Base-by-base conservation (phyloP, 2,888 invertebrate species). In the Acanthococcus lagerstroemiae region DNA sequence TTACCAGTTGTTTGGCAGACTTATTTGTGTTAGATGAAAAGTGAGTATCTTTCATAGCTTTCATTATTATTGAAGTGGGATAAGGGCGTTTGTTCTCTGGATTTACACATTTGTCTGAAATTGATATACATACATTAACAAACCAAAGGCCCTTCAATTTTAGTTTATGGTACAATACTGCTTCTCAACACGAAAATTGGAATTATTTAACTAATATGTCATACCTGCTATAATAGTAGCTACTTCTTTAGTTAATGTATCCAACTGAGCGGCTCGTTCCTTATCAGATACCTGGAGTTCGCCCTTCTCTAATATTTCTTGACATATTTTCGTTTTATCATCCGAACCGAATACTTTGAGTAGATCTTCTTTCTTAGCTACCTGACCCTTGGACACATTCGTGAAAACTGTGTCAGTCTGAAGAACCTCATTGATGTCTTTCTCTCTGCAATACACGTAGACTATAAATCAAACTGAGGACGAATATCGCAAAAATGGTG, bases 281-380 rank as follows among this genome's bases (percentile, higher is more conserved):
- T 96, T 96, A 73, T 99, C 99, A 0, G 97, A 95, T 0, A 99
- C 92, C 78, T 99, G 99, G 21, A 99, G 80, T 77, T 99, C 97
- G 1, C 97, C 97, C 76, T 97, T 96, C 50, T 85, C 84, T 63
- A 97, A 80, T 73, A 99, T 96, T 78, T 88, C 85, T 74, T 93
- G 89, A 76, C 96, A 96, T 70, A 97, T 90, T 79, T 94, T 92
- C 1, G 91, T 88, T 72, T 90, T 88, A 74, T 97, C 86, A 56
- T 93, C 90, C 70, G 84, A 92, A 0, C 87, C 89, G 78, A 99
- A 99, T 21, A 91, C 86, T 78, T 91, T 92, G 2, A 87, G 75
- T 54, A 99, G 77, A 76, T 99, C 97, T 75, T 95, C 95, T 74
- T 92, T 93, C 76, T 99, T 99, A 0, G 99, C 95, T 6, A 94